These are phyloP conservation scores for Caiman crocodilus DNA, from an alignment of 2,797 vertebrate genomes.

Conservation along the genomic window DNA sequence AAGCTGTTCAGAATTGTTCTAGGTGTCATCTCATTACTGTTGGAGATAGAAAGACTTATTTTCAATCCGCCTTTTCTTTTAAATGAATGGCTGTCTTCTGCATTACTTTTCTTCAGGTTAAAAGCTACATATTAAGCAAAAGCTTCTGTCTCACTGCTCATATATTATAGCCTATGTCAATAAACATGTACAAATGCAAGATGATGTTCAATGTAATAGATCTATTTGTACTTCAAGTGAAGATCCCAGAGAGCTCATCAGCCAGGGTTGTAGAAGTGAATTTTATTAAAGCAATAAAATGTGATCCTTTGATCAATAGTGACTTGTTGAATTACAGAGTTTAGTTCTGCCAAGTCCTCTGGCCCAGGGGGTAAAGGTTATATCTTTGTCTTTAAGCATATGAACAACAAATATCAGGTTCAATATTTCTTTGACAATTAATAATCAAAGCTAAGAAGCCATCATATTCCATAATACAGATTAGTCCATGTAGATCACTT, in stretches of 20 bases:
- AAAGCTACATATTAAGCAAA: neutral
- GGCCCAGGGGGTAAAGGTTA: neutral
- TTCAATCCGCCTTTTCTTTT: neutral
- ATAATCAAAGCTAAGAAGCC: neutral
- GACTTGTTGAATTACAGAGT: neutral
- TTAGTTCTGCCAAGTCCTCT: neutral
- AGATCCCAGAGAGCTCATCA: neutral
- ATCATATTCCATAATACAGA: neutral
- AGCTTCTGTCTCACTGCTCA: neutral
- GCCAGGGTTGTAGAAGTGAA: constrained; percentile 3
- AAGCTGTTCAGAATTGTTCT: neutral
- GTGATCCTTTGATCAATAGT: neutral
- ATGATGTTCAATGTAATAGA: neutral
- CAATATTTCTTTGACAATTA: neutral
- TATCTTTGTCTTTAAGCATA: neutral
- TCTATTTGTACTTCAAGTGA: neutral
- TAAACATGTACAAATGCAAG: neutral
- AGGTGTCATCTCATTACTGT: neutral
- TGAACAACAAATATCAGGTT: neutral
- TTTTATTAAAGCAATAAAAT: neutral
- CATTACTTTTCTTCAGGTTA: neutral
- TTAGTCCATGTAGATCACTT: neutral
- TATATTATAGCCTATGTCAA: neutral
- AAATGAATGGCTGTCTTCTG: neutral
- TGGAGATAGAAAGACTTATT: neutral